Evolutionary conservation across 2,888 invertebrate species (phyloP), one percentile per base, ranked within the genome.

Genomic region (Habrosyne pyritoides): DNA sequence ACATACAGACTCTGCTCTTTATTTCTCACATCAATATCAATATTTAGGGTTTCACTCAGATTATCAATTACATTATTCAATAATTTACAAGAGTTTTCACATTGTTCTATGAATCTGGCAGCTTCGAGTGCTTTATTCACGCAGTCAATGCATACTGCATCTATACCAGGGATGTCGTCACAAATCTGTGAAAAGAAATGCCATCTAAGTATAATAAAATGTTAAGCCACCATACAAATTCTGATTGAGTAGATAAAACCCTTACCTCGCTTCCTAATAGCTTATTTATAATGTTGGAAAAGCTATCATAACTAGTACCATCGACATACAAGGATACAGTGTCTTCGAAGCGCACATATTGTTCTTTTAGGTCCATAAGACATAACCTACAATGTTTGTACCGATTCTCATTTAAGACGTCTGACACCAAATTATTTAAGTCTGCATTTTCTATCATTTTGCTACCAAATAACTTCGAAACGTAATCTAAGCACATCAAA

Each of bases 371-470:
- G 54, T 60, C 63, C 54, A 78, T 77, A 49, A 90, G 65, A 67
- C 91, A 91, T 86, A 91, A 86, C 85, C 91, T 89, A 67, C 91
- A 91, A 78, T 91, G 81, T 53, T 82, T 88, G 57, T 75, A 85
- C 28, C 69, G 75, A 49, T 86, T 86, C 63, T 82, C 79, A 48
- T 73, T 83, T 6, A 90, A 59, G 36, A 91, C 73, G 67, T 87
- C 86, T 0, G 79, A 79, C n/a, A 91, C 69, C 10, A 91, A 68
- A 28, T 67, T 60, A 65, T 71, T 83, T 22, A 87, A 61, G 64
- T 86, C 78, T 0, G 68, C 59, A 53, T 76, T 73, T 54, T 77
- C 75, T 22, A 68, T 54, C 83, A 85, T 84, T 57, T 54, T 67
- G 36, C 24, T 56, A 24, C 0, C 5, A 33, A 49, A 42, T 52